Evolutionary conservation across 2,797 vertebrate genomes (phyloP), one percentile per base, ranked within the genome.

Genomic region (Coranthus polyacanthus): DNA sequence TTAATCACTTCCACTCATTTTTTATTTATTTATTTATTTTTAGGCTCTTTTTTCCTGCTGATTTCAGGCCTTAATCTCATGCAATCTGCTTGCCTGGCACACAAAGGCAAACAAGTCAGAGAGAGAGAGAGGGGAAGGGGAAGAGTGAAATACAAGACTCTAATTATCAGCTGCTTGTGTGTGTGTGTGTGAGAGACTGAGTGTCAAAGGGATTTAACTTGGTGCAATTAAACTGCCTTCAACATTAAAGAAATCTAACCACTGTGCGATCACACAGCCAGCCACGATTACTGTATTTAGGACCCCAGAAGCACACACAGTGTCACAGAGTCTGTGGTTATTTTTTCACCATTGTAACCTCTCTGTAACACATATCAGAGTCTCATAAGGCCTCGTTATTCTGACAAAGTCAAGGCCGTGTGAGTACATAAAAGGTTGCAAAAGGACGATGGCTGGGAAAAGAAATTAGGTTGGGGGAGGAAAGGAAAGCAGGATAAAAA

Each of bases 181-280:
- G 22, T 47, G 57, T 67, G 49, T 26, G 21, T 68, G 46, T 44
- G 17, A 11, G 13, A 42, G 34, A 42, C 59, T 50, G 60, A 45
- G 50, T 32, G 71, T 83, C 52, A 67, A 78, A 84, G 67, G 71
- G 83, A 81, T 90, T 88, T 85, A 70, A 82, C 63, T 68, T 66
- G 47, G 81, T 85, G 85, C 83, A 92, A 91, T 93, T 93, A 90
- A 90, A 91, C 69, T 84, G 87, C 83, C 81, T 87, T 67, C 55
- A 68, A 72, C 82, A 86, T 79, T 78, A 80, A 89, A 86, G 65
- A 83, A 74, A 87, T 83, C 78, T 72, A 77, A 82, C 77, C 74
- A 79, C 82, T 70, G 70, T 66, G 82, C 46, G 32, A 87, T 86
- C 84, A 84, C 82, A 81, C 68, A 84, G 59, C 56, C 71, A 56